Conservation (phyloP, 2,888 invertebrate species). For the Cataglyphis rosenhaueri region DNA sequence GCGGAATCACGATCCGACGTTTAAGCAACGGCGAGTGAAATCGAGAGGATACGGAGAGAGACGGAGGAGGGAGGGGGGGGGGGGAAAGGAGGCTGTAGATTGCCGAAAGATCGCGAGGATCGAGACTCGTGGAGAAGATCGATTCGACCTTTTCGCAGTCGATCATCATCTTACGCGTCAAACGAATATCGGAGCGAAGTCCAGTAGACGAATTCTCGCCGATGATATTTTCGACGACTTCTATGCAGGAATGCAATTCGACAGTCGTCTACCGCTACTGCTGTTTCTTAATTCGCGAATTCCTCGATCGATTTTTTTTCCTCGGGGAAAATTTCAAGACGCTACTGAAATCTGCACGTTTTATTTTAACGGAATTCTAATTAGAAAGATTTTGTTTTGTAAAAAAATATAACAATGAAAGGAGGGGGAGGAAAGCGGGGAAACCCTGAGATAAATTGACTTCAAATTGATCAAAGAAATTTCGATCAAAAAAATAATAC, state of each 20-base stretch:
- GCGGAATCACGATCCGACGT: slow-evolving; percentile 49
- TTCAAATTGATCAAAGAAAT: neutral
- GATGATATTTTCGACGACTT: slow-evolving; percentile 24
- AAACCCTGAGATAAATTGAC: slow-evolving; percentile 8
- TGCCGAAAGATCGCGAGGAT: slow-evolving; percentile 36
- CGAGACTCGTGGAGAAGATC: slow-evolving; percentile 25
- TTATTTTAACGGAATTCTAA: neutral
- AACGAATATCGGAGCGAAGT: neutral
- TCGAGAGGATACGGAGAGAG: slow-evolving; percentile 20
- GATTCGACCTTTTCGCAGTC: neutral
- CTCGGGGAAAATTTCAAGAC: neutral
- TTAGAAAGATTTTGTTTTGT: neutral
- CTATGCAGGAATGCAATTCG: neutral
- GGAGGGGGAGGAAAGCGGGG: neutral
- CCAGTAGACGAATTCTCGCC: neutral
- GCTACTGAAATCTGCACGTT: neutral
- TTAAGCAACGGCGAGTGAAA: slow-evolving; percentile 58
- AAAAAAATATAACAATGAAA: neutral
- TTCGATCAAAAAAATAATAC: slow-evolving; percentile 31
- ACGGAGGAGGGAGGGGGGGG: too few relatives aligned
- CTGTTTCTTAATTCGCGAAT: neutral
- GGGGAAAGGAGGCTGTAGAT: slow-evolving; percentile 4
- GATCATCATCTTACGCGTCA: slow-evolving; percentile 27
- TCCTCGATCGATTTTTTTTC: neutral
- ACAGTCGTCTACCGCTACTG: neutral